phyloP scores from a whole-genome alignment of 2,113 vertebrate genomes.

The Spea bombifrons region DNA sequence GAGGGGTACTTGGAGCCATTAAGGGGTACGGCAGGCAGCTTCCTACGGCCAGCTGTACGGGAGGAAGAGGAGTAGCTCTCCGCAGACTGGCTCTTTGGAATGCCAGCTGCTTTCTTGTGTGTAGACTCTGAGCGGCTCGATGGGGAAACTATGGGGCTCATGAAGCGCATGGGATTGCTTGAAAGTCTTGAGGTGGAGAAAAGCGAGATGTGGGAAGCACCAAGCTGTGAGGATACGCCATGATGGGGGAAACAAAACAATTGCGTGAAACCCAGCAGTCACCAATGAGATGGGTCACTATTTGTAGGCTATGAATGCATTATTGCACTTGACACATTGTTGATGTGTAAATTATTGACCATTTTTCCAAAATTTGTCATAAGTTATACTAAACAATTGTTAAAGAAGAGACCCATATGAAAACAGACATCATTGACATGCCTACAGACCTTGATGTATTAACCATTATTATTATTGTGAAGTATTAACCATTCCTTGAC shows the following conservation, averaged over 20 bases:
- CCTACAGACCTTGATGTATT: too few species aligned
- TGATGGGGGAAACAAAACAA: slow-evolving; percentile 50
- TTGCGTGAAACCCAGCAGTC: background rate
- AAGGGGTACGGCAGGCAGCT: slow-evolving; percentile 79
- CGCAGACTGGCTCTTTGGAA: slow-evolving; percentile 80
- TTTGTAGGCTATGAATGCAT: background rate
- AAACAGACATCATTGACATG: too few species aligned
- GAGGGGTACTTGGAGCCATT: slow-evolving; percentile 81
- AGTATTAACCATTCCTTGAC: too few species aligned
- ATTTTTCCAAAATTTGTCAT: too few species aligned
- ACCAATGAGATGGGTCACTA: background rate
- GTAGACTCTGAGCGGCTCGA: slow-evolving; percentile 76
- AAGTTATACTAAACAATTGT: too few species aligned
- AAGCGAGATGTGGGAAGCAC: slow-evolving; percentile 82
- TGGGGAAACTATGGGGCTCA: slow-evolving; percentile 77
- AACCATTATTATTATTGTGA: too few species aligned
- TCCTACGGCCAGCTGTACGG: slow-evolving; percentile 73
- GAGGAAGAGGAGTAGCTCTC: slow-evolving; percentile 73
- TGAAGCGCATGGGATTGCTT: slow-evolving; percentile 77
- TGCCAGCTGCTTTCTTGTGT: slow-evolving; percentile 68
- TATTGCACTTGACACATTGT: background rate
- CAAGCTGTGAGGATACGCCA: slow-evolving; percentile 75
- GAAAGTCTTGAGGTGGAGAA: slow-evolving; percentile 76
- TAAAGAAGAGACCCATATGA: too few species aligned
- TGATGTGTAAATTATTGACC: too few species aligned